A percentile compares a stretch with the other conserved stretches of the same genome.
phyloP scores from a whole-genome alignment of 2,113 vertebrate species.

The Thomomys bottae region DNA sequence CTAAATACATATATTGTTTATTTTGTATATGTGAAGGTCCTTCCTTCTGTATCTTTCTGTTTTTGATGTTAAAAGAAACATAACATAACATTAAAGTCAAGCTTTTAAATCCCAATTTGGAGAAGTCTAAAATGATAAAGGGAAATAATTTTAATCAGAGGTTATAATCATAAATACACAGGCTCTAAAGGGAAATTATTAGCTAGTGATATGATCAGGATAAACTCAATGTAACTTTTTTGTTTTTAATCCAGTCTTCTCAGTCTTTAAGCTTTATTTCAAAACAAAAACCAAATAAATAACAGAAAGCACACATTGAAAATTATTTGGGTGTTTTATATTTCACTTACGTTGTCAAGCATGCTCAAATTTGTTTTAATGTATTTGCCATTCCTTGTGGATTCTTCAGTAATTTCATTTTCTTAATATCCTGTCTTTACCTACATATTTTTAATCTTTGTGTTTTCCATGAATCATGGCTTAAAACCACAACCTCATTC shows the following conservation, averaged over 20 bases:
- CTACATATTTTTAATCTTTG: background rate
- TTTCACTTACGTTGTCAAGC: background rate
- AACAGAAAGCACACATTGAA: background rate
- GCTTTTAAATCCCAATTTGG: background rate
- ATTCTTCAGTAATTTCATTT: background rate
- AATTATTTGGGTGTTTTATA: background rate
- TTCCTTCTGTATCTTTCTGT: background rate
- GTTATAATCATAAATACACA: background rate
- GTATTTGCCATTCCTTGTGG: background rate
- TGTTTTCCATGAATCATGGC: background rate
- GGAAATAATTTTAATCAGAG: background rate
- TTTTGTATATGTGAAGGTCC: background rate
- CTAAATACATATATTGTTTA: constrained; percentile 7
- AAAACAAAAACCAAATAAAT: background rate
- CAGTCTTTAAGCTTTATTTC: background rate
- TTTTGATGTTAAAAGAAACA: background rate
- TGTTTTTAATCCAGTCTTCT: background rate
- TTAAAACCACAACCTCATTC: constrained; percentile 7
- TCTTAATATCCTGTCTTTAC: background rate
- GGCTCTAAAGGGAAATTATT: background rate
- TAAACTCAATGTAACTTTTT: background rate
- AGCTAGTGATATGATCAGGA: background rate
- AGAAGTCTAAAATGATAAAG: background rate
- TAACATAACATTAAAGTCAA: background rate
- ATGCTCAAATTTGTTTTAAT: background rate